phyloP scores from a whole-genome alignment of 2,888 invertebrate genomes.

The Folsomia manolachei region DNA sequence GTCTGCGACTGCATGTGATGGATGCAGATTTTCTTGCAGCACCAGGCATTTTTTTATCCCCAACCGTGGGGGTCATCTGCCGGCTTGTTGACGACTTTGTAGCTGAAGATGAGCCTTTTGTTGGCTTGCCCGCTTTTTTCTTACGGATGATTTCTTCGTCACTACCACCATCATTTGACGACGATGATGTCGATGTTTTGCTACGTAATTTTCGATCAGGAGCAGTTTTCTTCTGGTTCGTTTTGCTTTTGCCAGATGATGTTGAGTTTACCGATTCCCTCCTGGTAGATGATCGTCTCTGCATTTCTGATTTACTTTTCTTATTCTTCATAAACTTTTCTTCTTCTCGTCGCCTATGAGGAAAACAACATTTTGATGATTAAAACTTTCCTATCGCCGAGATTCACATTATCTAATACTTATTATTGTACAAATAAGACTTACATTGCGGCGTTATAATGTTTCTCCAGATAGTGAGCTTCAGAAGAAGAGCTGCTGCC shows the following conservation, averaged over 20 bases:
- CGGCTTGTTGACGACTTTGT: constrained; percentile 19
- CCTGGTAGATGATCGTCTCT: constrained; percentile 1
- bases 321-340: constrained; percentile 15
- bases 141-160: background rate
- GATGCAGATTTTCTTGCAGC: constrained; percentile 49
- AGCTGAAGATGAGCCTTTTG: background rate
- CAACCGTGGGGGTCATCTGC: constrained; percentile 18
- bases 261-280: constrained; percentile 10
- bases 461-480: constrained; percentile 48
- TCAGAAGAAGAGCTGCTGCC: constrained; percentile 47
- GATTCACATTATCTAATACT: too few relatives aligned
- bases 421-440: too few relatives aligned
- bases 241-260: background rate
- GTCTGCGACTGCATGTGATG: constrained; percentile 34
- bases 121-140: background rate
- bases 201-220: background rate
- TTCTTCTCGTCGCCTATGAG: constrained; percentile 38
- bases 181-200: background rate
- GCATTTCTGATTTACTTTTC: constrained; percentile 11
- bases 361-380: too few relatives aligned
- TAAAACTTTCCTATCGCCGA: too few relatives aligned
- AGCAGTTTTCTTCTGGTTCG: constrained; percentile 1
- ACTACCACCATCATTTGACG: too few relatives aligned
- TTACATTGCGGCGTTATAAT: constrained; percentile 46
- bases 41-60: constrained; percentile 33